Base-by-base conservation (phyloP, 2,113 vertebrate species). In the Pipra filicauda region DNA sequence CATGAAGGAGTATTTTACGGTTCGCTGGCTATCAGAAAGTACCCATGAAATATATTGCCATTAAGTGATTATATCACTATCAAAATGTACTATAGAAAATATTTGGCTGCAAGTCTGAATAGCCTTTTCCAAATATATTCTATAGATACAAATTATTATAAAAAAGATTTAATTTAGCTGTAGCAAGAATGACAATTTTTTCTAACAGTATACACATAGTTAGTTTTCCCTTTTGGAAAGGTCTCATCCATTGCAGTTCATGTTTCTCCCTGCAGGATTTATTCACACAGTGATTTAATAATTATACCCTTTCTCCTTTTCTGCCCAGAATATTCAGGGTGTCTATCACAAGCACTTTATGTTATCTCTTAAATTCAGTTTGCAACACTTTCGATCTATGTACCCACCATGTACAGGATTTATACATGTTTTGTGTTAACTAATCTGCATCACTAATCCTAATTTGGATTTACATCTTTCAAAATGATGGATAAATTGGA, bases 381-480 rank as follows among this genome's bases (percentile, higher is more conserved):
- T 95, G 82, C 88, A 86, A 80, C 51, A 71, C n/a, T 86, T 88
- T 64, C 13, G 0, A 21, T 81, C 69, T 90, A 44, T 5, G 44
- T 61, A 81, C 30, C 39, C 44, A 88, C 46, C 6, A 0, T 10
- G n/a, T 49, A 85, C 65, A 74, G 79, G 79, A 91, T 77, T 96
- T 86, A 86, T 46, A 59, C 12, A 31, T 0, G 8, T 64, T 95
- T 91, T 77, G 28, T 87, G 61, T 72, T 78, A 80, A 89, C 37
- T 89, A 95, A 92, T 92, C 88, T 62, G 88, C 88, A 89, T 92
- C 73, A 57, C 93, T 93, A 93, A 96, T 96, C 69, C 95, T 93
- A 94, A 95, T 91, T 94, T 94, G 93, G 92, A 96, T 95, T 93
- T 95, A 72, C 83, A 89, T 92, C 83, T 94, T 93, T 94, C 69